Conservation (phyloP, 2,888 invertebrate genomes). For the Aelia acuminata region DNA sequence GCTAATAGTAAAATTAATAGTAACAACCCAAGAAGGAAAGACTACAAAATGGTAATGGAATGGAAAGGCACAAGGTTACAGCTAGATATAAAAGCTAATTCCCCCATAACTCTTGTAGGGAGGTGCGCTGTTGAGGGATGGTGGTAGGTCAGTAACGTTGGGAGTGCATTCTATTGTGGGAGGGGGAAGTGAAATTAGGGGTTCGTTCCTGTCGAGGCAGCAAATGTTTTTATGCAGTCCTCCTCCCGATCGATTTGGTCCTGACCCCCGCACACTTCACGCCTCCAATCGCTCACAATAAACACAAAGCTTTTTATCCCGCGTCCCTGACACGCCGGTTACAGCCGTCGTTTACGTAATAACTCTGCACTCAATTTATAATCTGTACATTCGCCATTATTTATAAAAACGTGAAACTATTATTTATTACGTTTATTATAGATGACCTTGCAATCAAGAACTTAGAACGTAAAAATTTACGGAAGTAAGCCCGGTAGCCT, state of each 20-base stretch:
- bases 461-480: too few relatives aligned
- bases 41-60: neutral
- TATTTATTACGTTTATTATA: too few relatives aligned
- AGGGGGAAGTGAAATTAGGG: neutral
- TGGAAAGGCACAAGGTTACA: neutral
- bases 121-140: neutral
- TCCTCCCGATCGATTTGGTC: neutral
- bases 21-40: neutral
- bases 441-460: too few relatives aligned
- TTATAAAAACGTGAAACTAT: too few relatives aligned
- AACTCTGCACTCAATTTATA: neutral
- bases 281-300: neutral
- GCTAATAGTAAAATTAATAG: neutral
- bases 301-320: neutral
- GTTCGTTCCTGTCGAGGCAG: neutral
- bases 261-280: neutral
- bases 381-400: neutral
- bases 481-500: too few relatives aligned
- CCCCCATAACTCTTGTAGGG: neutral
- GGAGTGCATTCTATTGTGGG: neutral
- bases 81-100: neutral
- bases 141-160: conserved; percentile 34
- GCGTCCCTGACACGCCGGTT: neutral
- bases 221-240: conserved; percentile 14
- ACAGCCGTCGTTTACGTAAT: neutral